These are phyloP conservation scores for Tortricodes alternella DNA, from an alignment of 2,888 invertebrate species.

Conservation along the genomic window DNA sequence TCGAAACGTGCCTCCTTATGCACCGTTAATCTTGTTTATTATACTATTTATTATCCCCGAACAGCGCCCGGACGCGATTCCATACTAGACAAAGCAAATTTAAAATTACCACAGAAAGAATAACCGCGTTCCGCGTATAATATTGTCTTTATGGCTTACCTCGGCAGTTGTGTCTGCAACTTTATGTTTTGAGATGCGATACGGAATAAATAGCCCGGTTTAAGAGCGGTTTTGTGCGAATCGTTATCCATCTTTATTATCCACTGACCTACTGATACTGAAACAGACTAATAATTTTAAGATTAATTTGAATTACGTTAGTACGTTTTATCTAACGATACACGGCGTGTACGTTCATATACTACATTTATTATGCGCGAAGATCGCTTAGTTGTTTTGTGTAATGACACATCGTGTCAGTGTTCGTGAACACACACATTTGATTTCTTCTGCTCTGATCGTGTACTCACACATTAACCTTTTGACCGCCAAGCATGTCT, in stretches of 20 bases:
- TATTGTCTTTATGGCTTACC: conserved; percentile 26
- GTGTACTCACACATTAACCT: too few species aligned
- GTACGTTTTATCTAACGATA: too few species aligned
- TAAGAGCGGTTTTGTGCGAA: background rate
- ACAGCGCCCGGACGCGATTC: conserved; percentile 47
- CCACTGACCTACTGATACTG: too few species aligned
- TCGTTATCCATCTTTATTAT: background rate
- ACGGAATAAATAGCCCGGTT: conserved; percentile 1
- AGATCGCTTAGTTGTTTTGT: too few species aligned
- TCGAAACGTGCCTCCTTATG: conserved; percentile 76
- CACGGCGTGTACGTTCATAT: too few species aligned
- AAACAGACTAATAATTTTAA: too few species aligned
- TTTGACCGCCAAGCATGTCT: too few species aligned
- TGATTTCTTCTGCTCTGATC: too few species aligned
- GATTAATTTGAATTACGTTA: too few species aligned
- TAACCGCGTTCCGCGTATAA: conserved; percentile 36
- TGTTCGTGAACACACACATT: too few species aligned
- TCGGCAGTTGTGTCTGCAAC: conserved; percentile 2
- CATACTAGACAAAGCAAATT: conserved; percentile 51
- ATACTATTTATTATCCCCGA: conserved; percentile 73
- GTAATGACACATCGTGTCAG: too few species aligned
- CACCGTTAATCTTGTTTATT: conserved; percentile 80
- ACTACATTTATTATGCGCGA: too few species aligned
- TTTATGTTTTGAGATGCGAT: conserved; percentile 17
- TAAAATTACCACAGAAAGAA: conserved; percentile 47